Conservation (phyloP, 1,140 invertebrate genomes). For the Cherax destructor region DNA sequence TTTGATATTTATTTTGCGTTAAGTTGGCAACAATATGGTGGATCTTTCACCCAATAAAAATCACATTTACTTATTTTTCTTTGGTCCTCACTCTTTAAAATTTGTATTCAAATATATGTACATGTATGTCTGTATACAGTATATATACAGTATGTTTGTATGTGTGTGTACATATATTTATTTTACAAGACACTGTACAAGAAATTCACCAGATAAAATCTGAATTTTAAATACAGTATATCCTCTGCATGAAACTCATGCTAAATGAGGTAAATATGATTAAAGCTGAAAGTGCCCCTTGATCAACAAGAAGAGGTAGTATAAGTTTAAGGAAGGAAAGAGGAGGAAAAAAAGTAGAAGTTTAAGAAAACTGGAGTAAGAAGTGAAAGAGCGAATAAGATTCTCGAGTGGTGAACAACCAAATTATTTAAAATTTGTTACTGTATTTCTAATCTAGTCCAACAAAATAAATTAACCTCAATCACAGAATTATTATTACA, state of each 20-base stretch:
- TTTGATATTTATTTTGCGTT: too few species aligned
- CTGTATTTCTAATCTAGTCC: neutral
- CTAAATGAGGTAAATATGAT: slow-evolving; percentile 16
- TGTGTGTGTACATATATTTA: neutral
- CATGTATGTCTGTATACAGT: too few species aligned
- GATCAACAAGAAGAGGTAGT: neutral
- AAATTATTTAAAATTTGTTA: neutral
- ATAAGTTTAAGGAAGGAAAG: too few species aligned
- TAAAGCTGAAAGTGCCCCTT: neutral
- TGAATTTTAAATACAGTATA: neutral
- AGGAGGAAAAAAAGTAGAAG: neutral
- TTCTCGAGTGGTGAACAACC: neutral
- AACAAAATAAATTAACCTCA: neutral
- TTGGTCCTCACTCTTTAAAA: too few species aligned
- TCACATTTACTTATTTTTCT: too few species aligned
- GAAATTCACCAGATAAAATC: neutral
- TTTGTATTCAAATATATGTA: too few species aligned
- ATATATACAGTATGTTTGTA: neutral
- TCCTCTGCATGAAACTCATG: slow-evolving; percentile 15
- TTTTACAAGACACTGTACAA: neutral
- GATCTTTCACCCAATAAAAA: too few species aligned
- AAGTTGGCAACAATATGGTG: too few species aligned
- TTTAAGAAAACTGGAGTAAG: too few species aligned
- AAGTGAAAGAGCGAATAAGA: neutral
- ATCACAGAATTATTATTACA: neutral